phyloP scores from a whole-genome alignment of 2,113 vertebrate genomes.

The Oreocharis arfaki region DNA sequence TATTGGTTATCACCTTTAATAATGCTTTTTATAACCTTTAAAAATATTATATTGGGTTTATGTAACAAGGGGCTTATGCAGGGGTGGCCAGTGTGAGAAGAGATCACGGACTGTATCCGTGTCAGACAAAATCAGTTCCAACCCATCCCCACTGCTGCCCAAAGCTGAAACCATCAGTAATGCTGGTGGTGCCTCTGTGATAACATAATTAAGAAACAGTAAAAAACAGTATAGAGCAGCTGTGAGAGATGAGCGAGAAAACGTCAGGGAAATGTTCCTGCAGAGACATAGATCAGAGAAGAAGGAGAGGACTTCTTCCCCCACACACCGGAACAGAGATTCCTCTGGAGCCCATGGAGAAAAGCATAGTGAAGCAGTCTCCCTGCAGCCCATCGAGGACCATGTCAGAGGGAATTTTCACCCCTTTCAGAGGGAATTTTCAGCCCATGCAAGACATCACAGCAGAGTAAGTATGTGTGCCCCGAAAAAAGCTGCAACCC shows the following conservation, averaged over 20 bases:
- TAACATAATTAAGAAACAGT: background rate
- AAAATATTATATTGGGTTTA: background rate
- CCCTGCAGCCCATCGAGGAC: background rate
- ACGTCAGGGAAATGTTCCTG: background rate
- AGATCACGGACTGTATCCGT: rapidly evolving
- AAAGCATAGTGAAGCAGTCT: background rate
- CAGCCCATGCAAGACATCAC: background rate
- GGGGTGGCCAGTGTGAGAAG: background rate
- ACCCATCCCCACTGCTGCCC: rapidly evolving
- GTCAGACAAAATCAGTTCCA: rapidly evolving
- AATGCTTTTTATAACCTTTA: background rate
- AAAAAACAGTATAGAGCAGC: background rate
- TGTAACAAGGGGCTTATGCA: rapidly evolving
- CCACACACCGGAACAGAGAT: background rate
- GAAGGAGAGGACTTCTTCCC: background rate
- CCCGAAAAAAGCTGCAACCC: background rate
- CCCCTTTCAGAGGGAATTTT: background rate
- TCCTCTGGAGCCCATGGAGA: background rate
- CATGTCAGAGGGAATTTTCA: background rate
- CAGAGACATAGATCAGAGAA: background rate
- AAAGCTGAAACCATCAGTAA: background rate
- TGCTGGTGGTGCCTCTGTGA: background rate
- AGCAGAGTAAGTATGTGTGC: rapidly evolving
- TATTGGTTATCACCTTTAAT: background rate
- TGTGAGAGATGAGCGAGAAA: background rate